A percentile compares a stretch with the other conserved stretches of the same genome.
Conservation (phyloP, 2,113 vertebrate species). For the Crotalus helleri region DNA sequence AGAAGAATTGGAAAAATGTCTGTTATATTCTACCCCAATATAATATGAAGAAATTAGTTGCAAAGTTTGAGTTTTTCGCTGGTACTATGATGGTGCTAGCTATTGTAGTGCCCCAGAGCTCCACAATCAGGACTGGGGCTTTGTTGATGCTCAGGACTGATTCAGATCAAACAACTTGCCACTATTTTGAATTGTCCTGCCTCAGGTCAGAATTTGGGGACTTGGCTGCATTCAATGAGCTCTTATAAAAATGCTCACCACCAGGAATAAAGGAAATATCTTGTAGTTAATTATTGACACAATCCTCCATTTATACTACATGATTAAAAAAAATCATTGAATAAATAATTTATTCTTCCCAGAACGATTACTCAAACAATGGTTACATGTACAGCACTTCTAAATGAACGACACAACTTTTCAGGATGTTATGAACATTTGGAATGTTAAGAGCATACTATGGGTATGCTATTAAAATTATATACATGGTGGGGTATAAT, state of each 20-base stretch:
- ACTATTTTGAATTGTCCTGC: background rate
- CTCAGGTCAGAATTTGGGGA: background rate
- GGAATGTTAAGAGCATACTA: background rate
- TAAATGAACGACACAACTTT: background rate
- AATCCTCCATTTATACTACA: background rate
- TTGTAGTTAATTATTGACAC: background rate
- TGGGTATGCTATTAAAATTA: background rate
- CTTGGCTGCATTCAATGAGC: background rate
- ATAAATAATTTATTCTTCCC: background rate
- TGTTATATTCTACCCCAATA: background rate
- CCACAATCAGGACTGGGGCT: background rate
- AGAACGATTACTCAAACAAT: background rate
- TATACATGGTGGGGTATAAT: background rate
- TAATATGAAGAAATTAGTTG: background rate
- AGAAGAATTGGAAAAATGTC: background rate
- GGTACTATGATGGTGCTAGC: background rate
- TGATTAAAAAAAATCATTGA: background rate
- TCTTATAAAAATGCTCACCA: background rate
- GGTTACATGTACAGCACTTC: background rate
- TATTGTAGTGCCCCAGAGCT: background rate
- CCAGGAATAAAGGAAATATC: background rate
- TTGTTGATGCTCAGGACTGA: background rate
- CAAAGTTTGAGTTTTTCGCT: background rate
- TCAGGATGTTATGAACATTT: background rate
- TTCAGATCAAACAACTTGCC: background rate